These are phyloP conservation scores for Dendrolimus houi DNA, from an alignment of 2,888 invertebrate species.

Conservation along the genomic window DNA sequence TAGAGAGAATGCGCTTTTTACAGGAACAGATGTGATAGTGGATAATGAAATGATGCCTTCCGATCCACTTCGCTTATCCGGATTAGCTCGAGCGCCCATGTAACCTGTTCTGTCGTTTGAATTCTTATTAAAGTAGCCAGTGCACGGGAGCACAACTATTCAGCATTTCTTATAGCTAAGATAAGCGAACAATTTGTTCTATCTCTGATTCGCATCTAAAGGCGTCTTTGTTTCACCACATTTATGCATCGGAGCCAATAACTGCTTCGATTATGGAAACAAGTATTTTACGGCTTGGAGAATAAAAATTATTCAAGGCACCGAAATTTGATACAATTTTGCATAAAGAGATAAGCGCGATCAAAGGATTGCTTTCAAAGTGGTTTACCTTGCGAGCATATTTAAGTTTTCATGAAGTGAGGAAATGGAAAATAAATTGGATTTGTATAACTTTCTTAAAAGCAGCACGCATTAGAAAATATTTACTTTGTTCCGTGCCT, in stretches of 20 bases:
- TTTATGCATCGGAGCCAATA: not conserved
- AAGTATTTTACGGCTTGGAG: conserved; percentile 8
- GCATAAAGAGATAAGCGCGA: conserved; percentile 66
- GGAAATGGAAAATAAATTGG: conserved; percentile 76
- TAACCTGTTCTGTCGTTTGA: conserved; percentile 50
- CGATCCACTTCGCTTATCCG: conserved; percentile 47
- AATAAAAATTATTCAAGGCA: conserved; percentile 27
- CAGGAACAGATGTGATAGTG: conserved; percentile 42
- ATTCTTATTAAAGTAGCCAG: conserved; percentile 40
- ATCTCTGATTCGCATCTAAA: conserved; percentile 16
- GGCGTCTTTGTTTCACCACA: not conserved
- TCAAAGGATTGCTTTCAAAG: conserved; percentile 73
- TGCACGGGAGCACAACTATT: conserved; percentile 19
- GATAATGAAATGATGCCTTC: conserved; percentile 50
- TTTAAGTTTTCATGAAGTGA: conserved; percentile 75
- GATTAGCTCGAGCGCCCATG: conserved; percentile 48
- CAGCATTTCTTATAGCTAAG: conserved; percentile 30
- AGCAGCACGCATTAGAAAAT: conserved; percentile 41
- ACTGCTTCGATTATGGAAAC: not conserved
- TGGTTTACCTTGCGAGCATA: conserved; percentile 72
- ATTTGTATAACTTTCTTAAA: conserved; percentile 70
- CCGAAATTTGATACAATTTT: conserved; percentile 65
- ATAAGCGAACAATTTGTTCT: conserved; percentile 45
- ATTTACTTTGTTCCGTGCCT: conserved; percentile 56
- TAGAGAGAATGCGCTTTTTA: conserved; percentile 30